phyloP scores from a whole-genome alignment of 2,113 vertebrate species.

The Patagioenas fasciata region DNA sequence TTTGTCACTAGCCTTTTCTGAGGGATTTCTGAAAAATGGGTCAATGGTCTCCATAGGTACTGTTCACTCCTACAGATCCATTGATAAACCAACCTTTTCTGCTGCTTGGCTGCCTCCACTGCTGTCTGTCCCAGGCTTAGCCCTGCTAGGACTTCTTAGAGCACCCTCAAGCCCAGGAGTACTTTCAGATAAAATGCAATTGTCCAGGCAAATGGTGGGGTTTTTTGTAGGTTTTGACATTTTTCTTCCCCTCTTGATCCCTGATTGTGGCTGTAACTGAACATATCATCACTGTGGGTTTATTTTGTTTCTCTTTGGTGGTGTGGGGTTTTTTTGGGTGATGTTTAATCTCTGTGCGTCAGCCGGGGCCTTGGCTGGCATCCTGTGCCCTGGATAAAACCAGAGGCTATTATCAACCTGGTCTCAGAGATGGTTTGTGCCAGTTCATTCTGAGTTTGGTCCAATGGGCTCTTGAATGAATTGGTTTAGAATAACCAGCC shows the following conservation, averaged over 20 bases:
- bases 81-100: background rate
- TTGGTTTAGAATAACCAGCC: background rate
- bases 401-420: slow-evolving; percentile 9
- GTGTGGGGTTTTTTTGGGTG: background rate
- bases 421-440: background rate
- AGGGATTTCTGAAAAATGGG: background rate
- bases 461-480: slow-evolving; percentile 3
- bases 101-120: background rate
- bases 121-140: background rate
- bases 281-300: background rate
- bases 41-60: background rate
- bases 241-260: background rate
- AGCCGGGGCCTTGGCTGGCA: slow-evolving; percentile 24
- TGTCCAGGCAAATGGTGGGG: background rate
- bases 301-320: background rate
- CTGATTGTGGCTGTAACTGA: background rate
- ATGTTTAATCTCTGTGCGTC: background rate
- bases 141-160: background rate
- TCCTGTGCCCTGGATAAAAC: background rate
- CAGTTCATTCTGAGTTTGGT: background rate
- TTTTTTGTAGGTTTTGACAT: too few relatives aligned
- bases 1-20: background rate
- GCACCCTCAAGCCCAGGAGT: background rate
- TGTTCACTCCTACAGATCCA: background rate
- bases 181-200: background rate